Evolutionary conservation across 2,797 vertebrate species (phyloP).

Genomic region (Capromys pilorides): DNA sequence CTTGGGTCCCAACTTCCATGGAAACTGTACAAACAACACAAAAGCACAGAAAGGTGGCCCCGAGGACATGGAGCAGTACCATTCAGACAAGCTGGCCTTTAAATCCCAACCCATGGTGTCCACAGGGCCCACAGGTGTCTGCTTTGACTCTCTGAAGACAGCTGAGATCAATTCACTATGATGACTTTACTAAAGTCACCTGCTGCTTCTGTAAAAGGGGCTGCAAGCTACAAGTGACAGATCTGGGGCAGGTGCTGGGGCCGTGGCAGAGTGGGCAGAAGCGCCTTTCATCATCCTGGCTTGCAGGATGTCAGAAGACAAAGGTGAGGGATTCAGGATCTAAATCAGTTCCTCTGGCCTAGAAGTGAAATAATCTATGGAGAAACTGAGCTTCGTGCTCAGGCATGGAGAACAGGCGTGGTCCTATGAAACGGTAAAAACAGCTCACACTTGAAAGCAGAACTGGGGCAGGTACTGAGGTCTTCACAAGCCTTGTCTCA

Average conservation of each 20-base stretch:
- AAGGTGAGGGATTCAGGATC: background rate
- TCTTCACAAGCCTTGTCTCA: background rate
- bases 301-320: background rate
- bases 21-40: background rate
- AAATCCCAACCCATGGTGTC: background rate
- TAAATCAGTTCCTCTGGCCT: background rate
- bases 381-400: background rate
- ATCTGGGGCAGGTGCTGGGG: background rate
- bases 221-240: background rate
- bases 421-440: background rate
- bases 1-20: background rate
- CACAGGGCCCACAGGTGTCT: background rate
- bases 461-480: background rate
- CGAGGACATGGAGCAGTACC: rapidly evolving
- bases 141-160: background rate
- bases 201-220: background rate
- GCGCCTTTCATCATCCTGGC: background rate
- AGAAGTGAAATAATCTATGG: background rate
- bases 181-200: background rate
- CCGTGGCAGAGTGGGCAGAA: background rate
- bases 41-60: background rate
- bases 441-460: background rate
- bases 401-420: background rate
- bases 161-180: background rate
- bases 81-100: background rate